Evolutionary conservation across 2,797 vertebrate species (phyloP), one percentile per base, ranked within the genome.

Genomic region (Pangasius djambal): DNA sequence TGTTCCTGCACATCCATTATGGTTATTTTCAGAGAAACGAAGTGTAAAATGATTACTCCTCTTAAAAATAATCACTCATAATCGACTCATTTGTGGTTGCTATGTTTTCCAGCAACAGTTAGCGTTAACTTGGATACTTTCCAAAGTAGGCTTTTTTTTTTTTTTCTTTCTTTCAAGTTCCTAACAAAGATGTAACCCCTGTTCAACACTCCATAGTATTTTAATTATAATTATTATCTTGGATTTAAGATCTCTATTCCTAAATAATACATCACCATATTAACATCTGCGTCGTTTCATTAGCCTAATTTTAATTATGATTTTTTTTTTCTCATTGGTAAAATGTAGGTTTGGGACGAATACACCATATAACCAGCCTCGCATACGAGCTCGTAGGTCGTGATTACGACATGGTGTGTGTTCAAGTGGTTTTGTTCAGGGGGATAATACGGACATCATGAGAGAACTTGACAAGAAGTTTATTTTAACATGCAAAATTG

Each of bases 31-130:
- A 89, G 92, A 87, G 87, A 91, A 92, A 70, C 89, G 86, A 86
- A 90, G 89, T 92, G 92, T 92, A 91, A 92, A 92, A 92, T 92
- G 91, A 92, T 91, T 88, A 92, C 87, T 88, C 83, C 78, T 89
- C 83, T 90, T 87, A 83, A 90, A 89, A 90, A 89, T 87, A 88
- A 90, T 90, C 85, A 85, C 85, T 87, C 70, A 69, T 90, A 91
- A 92, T 91, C 89, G 70, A 65, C 88, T 91, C 89, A 84, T 90
- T 87, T 87, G 82, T 82, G 77, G 72, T 75, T 55, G 79, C 48
- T 67, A n/a, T 82, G 63, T 89, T 89, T 82, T 83, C 65, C 55
- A 31, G 85, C 83, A 82, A 86, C 88, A 72, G 84, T 88, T 85
- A 79, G 50, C 7, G 12, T 7, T 79, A 79, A 83, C 72, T 44